phyloP scores from a whole-genome alignment of 2,888 invertebrate species.

The Keiferia lycopersicella region DNA sequence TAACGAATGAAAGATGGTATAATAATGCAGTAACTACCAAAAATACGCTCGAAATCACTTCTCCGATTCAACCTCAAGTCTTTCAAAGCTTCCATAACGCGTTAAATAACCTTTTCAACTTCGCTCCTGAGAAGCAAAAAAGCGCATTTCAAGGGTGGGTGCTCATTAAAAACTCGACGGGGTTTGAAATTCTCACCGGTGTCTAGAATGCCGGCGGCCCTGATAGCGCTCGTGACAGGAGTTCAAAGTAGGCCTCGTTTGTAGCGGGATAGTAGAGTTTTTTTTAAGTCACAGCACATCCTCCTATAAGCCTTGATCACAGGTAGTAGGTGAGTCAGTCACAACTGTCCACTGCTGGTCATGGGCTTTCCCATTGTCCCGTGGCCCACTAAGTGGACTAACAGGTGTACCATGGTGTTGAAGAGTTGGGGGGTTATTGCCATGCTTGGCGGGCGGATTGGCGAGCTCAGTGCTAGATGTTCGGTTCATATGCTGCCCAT shows the following conservation, averaged over 20 bases:
- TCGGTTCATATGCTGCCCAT: too few relatives aligned
- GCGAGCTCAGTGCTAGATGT: too few relatives aligned
- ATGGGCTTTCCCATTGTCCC: too few relatives aligned
- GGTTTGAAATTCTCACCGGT: slow-evolving; percentile 35
- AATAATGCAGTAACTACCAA: background rate
- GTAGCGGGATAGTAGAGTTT: background rate
- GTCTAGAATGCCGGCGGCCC: slow-evolving; percentile 47
- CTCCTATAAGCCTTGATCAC: background rate
- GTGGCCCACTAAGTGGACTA: too few relatives aligned
- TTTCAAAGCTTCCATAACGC: slow-evolving; percentile 9
- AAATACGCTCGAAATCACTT: background rate
- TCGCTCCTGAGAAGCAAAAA: background rate
- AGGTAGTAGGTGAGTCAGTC: too few relatives aligned
- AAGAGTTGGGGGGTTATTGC: too few relatives aligned
- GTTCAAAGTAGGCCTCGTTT: slow-evolving; percentile 39
- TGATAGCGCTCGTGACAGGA: slow-evolving; percentile 53
- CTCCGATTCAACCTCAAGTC: background rate
- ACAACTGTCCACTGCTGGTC: too few relatives aligned
- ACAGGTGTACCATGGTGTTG: too few relatives aligned
- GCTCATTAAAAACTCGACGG: slow-evolving; percentile 43
- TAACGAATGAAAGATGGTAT: background rate
- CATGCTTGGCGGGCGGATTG: too few relatives aligned
- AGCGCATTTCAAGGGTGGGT: slow-evolving; percentile 23
- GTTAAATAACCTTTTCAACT: slow-evolving; percentile 15
- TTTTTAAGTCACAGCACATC: background rate